phyloP scores from a whole-genome alignment of 2,888 invertebrate species.

The Dione vanillae region DNA sequence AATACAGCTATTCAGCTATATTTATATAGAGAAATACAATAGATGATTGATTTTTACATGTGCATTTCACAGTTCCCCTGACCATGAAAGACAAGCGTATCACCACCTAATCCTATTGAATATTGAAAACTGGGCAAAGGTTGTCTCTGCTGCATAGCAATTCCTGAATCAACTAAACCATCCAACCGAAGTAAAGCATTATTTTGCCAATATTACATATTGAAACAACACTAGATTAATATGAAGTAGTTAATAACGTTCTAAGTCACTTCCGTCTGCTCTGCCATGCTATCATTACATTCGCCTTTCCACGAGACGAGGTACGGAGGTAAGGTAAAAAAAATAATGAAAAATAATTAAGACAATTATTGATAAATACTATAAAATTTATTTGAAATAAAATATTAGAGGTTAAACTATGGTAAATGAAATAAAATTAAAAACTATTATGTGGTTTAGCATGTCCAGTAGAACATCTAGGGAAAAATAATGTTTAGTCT shows the following conservation, averaged over 20 bases:
- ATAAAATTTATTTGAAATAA: no score
- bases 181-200: background rate
- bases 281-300: background rate
- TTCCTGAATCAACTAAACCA: background rate
- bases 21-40: background rate
- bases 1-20: background rate
- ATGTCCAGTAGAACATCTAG: background rate
- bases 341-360: background rate
- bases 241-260: background rate
- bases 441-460: no score
- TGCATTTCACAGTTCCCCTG: constrained; percentile 3
- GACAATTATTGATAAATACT: background rate
- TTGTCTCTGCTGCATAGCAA: background rate
- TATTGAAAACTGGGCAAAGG: background rate
- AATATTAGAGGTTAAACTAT: no score
- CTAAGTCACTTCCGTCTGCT: background rate
- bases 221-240: background rate
- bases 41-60: constrained; percentile 2
- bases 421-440: no score
- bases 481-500: constrained; percentile 1
- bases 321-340: background rate
- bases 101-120: background rate
- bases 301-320: background rate
- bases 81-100: constrained; percentile 3
- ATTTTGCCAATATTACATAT: background rate